Evolutionary conservation across 1,140 invertebrate species (phyloP).

Genomic region (Metopolophium dirhodum): DNA sequence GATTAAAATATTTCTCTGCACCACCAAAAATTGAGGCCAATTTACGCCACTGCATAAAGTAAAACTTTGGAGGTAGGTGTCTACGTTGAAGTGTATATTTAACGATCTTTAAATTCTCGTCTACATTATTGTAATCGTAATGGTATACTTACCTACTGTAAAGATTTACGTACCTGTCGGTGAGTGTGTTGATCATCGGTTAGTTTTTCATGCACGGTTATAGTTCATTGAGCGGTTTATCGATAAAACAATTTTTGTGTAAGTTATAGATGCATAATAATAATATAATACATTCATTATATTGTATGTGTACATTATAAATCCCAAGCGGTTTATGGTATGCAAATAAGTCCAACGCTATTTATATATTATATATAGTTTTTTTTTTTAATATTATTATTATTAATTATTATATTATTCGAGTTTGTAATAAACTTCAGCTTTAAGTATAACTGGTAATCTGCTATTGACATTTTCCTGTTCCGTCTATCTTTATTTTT

Average conservation of each 20-base stretch:
- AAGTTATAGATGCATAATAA: not conserved
- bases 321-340: not conserved
- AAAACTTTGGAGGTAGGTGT: too few relatives aligned
- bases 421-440: not conserved
- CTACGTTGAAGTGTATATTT: not conserved
- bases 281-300: not conserved
- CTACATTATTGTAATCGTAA: too few relatives aligned
- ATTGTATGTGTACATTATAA: not conserved
- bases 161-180: too few relatives aligned
- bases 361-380: not conserved
- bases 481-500: not conserved
- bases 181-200: not conserved
- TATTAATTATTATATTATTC: not conserved
- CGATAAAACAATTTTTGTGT: not conserved
- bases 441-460: not conserved
- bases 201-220: not conserved
- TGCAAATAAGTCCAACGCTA: not conserved
- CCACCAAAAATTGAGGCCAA: too few relatives aligned
- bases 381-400: not conserved
- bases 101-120: too few relatives aligned
- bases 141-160: too few relatives aligned
- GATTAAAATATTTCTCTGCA: too few relatives aligned
- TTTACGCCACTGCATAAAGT: too few relatives aligned
- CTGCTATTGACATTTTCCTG: conserved; percentile 34
- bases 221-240: not conserved